Evolutionary conservation across 2,888 invertebrate species (phyloP).

Genomic region (Lysandra coridon): DNA sequence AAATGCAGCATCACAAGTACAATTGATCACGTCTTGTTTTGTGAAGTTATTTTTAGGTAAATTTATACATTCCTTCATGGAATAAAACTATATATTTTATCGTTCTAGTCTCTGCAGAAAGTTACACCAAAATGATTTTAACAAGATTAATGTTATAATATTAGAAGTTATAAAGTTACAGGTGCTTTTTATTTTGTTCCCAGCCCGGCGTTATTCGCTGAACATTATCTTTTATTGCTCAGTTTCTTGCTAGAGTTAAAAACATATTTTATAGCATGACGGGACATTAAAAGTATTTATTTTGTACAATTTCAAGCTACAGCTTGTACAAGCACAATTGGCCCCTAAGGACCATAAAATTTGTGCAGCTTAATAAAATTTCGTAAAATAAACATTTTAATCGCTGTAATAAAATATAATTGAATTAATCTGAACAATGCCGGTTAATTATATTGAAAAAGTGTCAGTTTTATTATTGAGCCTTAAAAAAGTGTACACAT

Average conservation of each 20-base stretch:
- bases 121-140: background rate
- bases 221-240: conserved; percentile 21
- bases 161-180: conserved; percentile 12
- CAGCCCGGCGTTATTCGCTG: background rate
- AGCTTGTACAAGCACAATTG: background rate
- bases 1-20: too few relatives aligned
- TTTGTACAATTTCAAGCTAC: conserved; percentile 3
- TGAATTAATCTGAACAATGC: background rate
- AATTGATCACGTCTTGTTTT: too few relatives aligned
- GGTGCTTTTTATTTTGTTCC: conserved; percentile 5
- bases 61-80: background rate
- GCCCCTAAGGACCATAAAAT: background rate
- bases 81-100: background rate
- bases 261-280: background rate
- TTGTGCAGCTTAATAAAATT: background rate
- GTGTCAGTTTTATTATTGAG: too few relatives aligned
- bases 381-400: too few relatives aligned
- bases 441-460: too few relatives aligned
- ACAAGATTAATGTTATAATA: background rate
- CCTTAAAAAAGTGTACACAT: too few relatives aligned
- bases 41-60: too few relatives aligned
- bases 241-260: background rate
- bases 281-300: background rate
- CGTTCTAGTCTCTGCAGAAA: background rate
- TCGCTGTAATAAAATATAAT: background rate